Conservation (phyloP, 2,113 vertebrate species). For the Atractosteus spatula region DNA sequence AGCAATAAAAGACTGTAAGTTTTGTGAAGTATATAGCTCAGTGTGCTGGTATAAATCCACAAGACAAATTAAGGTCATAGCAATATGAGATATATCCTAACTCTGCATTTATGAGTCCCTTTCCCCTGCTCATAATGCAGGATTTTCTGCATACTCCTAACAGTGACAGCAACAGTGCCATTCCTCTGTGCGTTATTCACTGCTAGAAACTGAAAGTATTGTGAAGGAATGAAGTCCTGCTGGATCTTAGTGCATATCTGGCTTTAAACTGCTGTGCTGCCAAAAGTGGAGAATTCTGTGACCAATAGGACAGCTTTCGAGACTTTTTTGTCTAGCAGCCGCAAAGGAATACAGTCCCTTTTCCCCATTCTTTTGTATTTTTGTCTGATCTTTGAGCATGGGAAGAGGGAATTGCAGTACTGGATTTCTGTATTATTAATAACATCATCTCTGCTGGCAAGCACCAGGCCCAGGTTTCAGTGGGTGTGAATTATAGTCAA, state of each 20-base stretch:
- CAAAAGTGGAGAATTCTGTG: neutral
- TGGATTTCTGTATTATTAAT: constrained; percentile 31
- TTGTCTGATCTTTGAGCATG: constrained; percentile 6
- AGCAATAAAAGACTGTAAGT: no score
- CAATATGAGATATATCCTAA: no score
- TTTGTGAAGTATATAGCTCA: no score
- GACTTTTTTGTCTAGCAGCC: neutral
- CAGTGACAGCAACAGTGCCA: neutral
- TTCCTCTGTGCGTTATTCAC: constrained; percentile 18
- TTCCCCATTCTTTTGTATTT: constrained; percentile 16
- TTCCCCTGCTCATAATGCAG: neutral
- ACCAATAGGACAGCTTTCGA: neutral
- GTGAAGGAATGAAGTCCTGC: constrained; percentile 15
- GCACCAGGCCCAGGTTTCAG: constrained; percentile 47
- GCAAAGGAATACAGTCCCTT: neutral
- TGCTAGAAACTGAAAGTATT: constrained; percentile 28
- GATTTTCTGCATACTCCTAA: neutral
- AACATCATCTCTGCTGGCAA: constrained; percentile 28
- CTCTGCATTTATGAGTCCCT: no score
- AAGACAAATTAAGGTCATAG: no score
- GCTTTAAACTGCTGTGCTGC: neutral
- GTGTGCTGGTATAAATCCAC: no score
- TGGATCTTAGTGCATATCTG: constrained; percentile 19
- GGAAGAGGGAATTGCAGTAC: constrained; percentile 15
- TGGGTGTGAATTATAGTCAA: constrained; percentile 64